A percentile compares a stretch with the other conserved stretches of the same genome.
Conservation (phyloP, 1,140 invertebrate genomes). For the Cyphomyrmex costatus region DNA sequence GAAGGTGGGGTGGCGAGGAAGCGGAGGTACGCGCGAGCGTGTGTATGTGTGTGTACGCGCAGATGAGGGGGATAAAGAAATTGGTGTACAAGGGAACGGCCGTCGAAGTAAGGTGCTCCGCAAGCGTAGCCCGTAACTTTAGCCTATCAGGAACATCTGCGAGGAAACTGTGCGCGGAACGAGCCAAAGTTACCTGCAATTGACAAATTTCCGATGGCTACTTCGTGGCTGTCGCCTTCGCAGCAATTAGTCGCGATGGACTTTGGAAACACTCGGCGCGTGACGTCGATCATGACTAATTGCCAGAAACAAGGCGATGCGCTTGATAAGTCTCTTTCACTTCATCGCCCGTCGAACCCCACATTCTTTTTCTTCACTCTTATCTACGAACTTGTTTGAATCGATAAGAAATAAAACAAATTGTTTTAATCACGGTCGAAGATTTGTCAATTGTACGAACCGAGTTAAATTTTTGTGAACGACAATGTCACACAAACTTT, state of each 20-base stretch:
- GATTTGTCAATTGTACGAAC: neutral
- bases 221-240: slow-evolving; percentile 69
- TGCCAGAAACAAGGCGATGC: slow-evolving; percentile 52
- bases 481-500: neutral
- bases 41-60: neutral
- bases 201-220: slow-evolving; percentile 77
- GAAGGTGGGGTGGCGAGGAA: neutral
- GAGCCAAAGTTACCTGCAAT: slow-evolving; percentile 74
- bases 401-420: neutral
- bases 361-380: neutral
- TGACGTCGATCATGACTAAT: slow-evolving; percentile 73
- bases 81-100: slow-evolving; percentile 25
- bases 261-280: slow-evolving; percentile 70
- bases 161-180: slow-evolving; percentile 68
- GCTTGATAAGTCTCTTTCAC: slow-evolving; percentile 40
- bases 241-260: slow-evolving; percentile 75
- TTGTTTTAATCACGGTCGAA: neutral
- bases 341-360: neutral
- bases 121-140: slow-evolving; percentile 73
- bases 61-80: slow-evolving; percentile 21
- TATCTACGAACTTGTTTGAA: neutral
- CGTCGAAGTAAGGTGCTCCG: slow-evolving; percentile 61
- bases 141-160: slow-evolving; percentile 75
- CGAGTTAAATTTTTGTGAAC: neutral
- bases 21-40: neutral